phyloP scores from a whole-genome alignment of 2,797 vertebrate genomes.

The Siniperca scherzeri region DNA sequence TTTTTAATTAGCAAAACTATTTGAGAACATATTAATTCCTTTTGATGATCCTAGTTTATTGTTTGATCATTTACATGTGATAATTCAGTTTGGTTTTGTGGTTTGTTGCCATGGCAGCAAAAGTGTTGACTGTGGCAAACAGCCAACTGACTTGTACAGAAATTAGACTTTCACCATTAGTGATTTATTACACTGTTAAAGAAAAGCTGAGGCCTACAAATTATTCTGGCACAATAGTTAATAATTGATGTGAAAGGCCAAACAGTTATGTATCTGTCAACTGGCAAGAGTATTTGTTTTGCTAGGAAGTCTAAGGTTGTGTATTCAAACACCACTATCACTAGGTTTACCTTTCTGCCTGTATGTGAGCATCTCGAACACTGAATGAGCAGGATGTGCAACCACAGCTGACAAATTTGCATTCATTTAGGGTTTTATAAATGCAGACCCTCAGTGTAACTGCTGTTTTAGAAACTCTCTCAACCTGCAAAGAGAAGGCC shows the following conservation, averaged over 20 bases:
- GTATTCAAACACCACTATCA: neutral
- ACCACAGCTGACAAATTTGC: neutral
- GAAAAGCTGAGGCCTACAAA: conserved; percentile 9
- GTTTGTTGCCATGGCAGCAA: conserved; percentile 5
- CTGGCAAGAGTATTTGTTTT: conserved; percentile 6
- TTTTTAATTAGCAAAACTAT: neutral
- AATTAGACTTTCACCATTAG: conserved; percentile 43
- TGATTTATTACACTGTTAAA: conserved; percentile 41
- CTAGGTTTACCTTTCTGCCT: neutral
- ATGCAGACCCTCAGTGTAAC: neutral
- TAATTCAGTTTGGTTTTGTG: neutral
- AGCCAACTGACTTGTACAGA: neutral
- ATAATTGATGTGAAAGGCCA: conserved; percentile 50
- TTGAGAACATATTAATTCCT: neutral
- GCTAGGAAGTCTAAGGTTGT: neutral
- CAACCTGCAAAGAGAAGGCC: too few relatives aligned
- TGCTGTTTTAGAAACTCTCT: neutral
- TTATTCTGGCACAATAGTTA: conserved; percentile 44
- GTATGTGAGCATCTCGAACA: neutral
- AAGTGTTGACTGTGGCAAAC: neutral
- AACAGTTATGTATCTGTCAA: neutral
- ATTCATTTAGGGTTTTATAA: neutral
- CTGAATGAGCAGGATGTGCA: neutral
- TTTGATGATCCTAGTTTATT: neutral
- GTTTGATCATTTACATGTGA: neutral